phyloP scores from a whole-genome alignment of 2,113 vertebrate genomes.

The Clarias gariepinus region DNA sequence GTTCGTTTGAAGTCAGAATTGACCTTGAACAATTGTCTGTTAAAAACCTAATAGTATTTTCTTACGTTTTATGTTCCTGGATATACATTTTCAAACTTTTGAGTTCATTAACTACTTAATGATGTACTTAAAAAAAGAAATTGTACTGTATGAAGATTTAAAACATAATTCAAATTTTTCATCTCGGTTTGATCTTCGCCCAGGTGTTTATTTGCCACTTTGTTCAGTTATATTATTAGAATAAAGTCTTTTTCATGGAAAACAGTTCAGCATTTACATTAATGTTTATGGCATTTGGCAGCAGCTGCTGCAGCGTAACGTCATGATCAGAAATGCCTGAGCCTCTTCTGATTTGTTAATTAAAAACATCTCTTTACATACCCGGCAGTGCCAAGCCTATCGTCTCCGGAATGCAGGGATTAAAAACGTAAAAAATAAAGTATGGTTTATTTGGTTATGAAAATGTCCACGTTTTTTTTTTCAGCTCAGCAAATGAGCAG shows the following conservation, averaged over 20 bases:
- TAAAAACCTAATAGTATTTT: too few species aligned
- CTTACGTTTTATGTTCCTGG: too few species aligned
- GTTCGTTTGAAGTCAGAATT: too few species aligned
- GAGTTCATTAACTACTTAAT: not conserved
- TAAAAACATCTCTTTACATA: slow-evolving; percentile 7
- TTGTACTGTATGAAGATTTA: not conserved
- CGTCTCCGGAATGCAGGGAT: not conserved
- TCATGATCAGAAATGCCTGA: too few species aligned
- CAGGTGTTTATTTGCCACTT: not conserved
- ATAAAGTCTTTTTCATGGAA: not conserved
- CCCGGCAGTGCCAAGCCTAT: not conserved
- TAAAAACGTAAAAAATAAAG: not conserved
- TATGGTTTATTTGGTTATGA: not conserved
- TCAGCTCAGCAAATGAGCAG: slow-evolving; percentile 28
- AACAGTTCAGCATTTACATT: not conserved
- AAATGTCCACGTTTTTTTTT: not conserved
- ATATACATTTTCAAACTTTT: too few species aligned
- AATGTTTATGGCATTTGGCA: not conserved
- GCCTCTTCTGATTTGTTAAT: slow-evolving; percentile 12
- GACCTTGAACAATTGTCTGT: too few species aligned
- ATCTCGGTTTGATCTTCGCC: not conserved
- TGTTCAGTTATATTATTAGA: not conserved
- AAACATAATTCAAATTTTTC: not conserved
- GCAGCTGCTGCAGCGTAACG: not conserved
- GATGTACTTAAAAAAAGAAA: not conserved